Conservation (phyloP, 23 tunicate genomes). For the Styela plicata region DNA sequence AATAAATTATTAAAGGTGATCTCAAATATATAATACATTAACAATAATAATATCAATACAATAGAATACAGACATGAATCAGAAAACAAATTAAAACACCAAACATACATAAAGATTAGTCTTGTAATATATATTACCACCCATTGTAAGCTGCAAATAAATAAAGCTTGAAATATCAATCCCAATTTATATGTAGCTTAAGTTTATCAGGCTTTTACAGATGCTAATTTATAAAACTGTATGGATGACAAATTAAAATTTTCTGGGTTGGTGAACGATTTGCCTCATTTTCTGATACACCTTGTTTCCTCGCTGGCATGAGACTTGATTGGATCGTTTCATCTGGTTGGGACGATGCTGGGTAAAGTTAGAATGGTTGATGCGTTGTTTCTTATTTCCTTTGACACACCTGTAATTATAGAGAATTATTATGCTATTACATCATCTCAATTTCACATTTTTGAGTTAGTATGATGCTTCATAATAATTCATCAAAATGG, state of each 20-base stretch:
- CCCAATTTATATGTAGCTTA: no score
- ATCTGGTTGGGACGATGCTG: slow-evolving; percentile 35
- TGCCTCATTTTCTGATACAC: slow-evolving; percentile 73
- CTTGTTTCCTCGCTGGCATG: slow-evolving; percentile 44
- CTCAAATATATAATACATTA: neutral
- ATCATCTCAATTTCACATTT: no score
- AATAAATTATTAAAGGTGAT: neutral
- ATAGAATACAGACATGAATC: no score
- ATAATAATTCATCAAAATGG: no score
- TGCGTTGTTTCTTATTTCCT: slow-evolving; percentile 8
- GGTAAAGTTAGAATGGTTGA: neutral
- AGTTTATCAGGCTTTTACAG: no score
- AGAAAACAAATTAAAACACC: neutral
- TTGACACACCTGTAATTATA: neutral
- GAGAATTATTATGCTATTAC: no score
- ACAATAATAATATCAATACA: no score
- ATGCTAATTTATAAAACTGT: no score
- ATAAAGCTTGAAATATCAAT: no score
- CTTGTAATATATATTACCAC: no score
- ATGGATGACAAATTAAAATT: slow-evolving; percentile 21
- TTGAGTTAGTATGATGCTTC: no score
- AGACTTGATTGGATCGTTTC: slow-evolving; percentile 34
- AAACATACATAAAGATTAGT: neutral
- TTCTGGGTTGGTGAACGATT: slow-evolving; percentile 77
- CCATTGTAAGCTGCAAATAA: no score